These are phyloP conservation scores for Lasaia peninsularis DNA, from an alignment of 1,140 invertebrate species.

Conservation along the genomic window DNA sequence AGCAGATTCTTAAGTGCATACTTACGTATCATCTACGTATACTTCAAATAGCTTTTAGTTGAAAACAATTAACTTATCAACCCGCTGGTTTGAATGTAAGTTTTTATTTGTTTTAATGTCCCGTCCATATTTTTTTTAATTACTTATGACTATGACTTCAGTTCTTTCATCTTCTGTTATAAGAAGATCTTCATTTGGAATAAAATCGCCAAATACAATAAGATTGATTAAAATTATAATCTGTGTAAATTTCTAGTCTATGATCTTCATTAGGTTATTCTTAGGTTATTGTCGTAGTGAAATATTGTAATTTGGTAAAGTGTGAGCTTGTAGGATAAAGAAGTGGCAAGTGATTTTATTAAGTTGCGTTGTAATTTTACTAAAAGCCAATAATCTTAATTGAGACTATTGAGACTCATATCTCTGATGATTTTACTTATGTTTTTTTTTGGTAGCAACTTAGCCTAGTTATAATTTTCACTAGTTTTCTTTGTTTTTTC, in stretches of 20 bases:
- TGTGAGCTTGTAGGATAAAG: conserved; percentile 61
- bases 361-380: not conserved
- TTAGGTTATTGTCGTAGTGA: conserved; percentile 42
- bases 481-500: too few relatives aligned
- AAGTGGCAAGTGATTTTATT: not conserved
- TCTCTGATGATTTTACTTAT: too few relatives aligned
- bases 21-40: too few relatives aligned
- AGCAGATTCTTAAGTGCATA: too few relatives aligned
- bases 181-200: conserved; percentile 41
- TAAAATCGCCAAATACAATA: conserved; percentile 15
- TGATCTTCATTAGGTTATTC: conserved; percentile 26
- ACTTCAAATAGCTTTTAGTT: too few relatives aligned
- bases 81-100: not conserved
- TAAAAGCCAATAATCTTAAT: conserved; percentile 3
- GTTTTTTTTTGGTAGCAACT: too few relatives aligned
- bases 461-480: too few relatives aligned
- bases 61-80: not conserved
- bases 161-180: conserved; percentile 48
- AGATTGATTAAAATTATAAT: not conserved
- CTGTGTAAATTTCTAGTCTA: conserved; percentile 30
- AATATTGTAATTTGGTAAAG: conserved; percentile 49
- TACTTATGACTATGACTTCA: conserved; percentile 23
- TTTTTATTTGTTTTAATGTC: conserved; percentile 55
- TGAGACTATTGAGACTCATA: not conserved
- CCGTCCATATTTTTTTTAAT: conserved; percentile 61